Evolutionary conservation across 2,113 vertebrate species (phyloP).

Genomic region (Suncus etruscus): DNA sequence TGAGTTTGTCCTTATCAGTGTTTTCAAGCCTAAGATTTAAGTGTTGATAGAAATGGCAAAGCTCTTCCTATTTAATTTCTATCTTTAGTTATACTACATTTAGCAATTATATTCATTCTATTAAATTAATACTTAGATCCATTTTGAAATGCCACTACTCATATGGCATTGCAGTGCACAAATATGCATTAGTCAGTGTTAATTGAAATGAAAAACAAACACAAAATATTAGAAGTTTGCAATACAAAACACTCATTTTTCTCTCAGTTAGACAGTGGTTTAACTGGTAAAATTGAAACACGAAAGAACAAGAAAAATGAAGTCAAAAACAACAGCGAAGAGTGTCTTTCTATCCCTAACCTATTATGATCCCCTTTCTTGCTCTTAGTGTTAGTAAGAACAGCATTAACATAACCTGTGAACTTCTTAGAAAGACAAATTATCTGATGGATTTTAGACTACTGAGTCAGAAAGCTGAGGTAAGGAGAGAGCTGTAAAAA

Average conservation of each 20-base stretch:
- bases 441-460: neutral
- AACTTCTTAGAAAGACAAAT: neutral
- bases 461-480: neutral
- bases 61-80: conserved; percentile 29
- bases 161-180: neutral
- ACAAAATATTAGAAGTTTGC: neutral
- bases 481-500: neutral
- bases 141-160: conserved; percentile 47
- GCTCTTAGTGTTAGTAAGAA: neutral
- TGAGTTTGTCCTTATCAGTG: neutral
- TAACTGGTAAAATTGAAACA: neutral
- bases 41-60: neutral
- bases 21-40: conserved; percentile 30
- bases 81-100: neutral
- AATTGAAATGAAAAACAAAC: neutral
- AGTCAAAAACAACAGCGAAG: accelerated
- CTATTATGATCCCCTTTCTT: neutral
- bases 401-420: neutral
- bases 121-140: conserved; percentile 12
- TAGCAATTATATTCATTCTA: neutral
- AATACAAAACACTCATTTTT: conserved; percentile 28
- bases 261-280: neutral
- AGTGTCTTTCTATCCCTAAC: neutral
- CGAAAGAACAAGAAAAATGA: neutral
- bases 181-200: neutral